Evolutionary conservation across 1,140 invertebrate species (phyloP).

Genomic region (Sminthurinus signatus): DNA sequence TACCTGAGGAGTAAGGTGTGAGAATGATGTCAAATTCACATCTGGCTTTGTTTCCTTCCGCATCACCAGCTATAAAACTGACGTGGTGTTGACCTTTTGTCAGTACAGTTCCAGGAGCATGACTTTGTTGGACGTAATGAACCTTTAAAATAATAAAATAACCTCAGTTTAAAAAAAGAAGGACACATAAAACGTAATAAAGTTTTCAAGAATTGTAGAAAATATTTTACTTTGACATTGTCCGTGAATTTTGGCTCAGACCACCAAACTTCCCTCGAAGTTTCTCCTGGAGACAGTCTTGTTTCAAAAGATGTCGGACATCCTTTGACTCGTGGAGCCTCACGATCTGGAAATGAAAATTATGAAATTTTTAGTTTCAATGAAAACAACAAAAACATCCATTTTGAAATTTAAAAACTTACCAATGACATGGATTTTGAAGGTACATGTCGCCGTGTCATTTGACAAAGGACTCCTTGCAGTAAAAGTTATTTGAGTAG

Average conservation of each 20-base stretch:
- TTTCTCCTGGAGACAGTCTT: conserved; percentile 51
- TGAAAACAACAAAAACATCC: too few species aligned
- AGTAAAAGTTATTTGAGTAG: conserved; percentile 55
- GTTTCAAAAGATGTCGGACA: conserved; percentile 61
- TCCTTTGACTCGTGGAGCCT: conserved; percentile 52
- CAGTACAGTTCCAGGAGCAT: conserved; percentile 53
- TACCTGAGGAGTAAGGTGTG: too few species aligned
- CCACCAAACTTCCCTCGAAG: conserved; percentile 56
- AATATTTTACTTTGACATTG: conserved; percentile 54
- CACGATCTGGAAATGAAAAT: conserved; percentile 49
- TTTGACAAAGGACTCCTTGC: conserved; percentile 54
- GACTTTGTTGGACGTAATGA: conserved; percentile 39
- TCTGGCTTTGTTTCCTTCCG: conserved; percentile 54
- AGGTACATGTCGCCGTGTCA: conserved; percentile 54
- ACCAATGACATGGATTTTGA: conserved; percentile 58
- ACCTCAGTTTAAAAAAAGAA: too few species aligned
- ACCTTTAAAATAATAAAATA: too few species aligned
- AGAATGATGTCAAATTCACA: conserved; percentile 59
- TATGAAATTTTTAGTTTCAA: too few species aligned
- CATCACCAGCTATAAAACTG: conserved; percentile 58
- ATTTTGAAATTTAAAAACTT: conserved; percentile 34
- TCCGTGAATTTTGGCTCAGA: conserved; percentile 61
- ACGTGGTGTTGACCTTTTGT: conserved; percentile 55
- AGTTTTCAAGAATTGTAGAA: too few species aligned
- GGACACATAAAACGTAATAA: too few species aligned